Base-by-base conservation (phyloP, 2,797 vertebrate genomes). In the Megaceryle alcyon region DNA sequence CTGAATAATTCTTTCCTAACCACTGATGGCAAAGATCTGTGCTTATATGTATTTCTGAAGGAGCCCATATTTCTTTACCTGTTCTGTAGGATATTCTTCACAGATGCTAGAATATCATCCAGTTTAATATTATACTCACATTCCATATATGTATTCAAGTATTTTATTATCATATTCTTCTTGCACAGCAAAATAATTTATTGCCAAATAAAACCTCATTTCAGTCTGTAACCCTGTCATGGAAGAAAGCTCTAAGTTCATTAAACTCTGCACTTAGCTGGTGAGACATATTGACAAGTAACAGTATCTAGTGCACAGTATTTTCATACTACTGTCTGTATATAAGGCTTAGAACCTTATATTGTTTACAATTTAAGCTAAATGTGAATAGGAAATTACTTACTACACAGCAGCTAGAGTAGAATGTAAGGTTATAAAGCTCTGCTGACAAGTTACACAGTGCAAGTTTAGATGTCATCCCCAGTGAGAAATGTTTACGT, bases 61-160 rank as follows among this genome's bases (percentile, higher is more conserved):
- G 4, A 82, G 2, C 3, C 68, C 2, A 10, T 43, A 5, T 61
- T 78, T 83, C 77, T 76, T 64, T 51, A 33, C 9, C 7, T 60
- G 1, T 59, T 82, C 3, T 7, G 4, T n/a, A 31, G 10, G 7
- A 59, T 35, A 37, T 29, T 56, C 15, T 41, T 73, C 46, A 54
- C 3, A 73, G 17, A 46, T 4, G 25, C 3, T 21, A 14, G 21
- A 71, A 14, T 54, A 51, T n/a, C 8, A 51, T 53, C 2, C 10
- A 60, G 13, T 1, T 73, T 56, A 70, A 25, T 63, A 49, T 68
- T 82, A 73, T 53, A 22, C 9, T 46, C 25, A 57, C 26, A 12
- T 61, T 25, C 14, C 10, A 35, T 35, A 28, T 1, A 16, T 0
- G 0, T 3, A 48, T 59, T 85, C 0, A 0, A 29, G 3, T 43